Evolutionary conservation across 2,113 vertebrate genomes (phyloP).

Genomic region (Lamprotornis superbus): DNA sequence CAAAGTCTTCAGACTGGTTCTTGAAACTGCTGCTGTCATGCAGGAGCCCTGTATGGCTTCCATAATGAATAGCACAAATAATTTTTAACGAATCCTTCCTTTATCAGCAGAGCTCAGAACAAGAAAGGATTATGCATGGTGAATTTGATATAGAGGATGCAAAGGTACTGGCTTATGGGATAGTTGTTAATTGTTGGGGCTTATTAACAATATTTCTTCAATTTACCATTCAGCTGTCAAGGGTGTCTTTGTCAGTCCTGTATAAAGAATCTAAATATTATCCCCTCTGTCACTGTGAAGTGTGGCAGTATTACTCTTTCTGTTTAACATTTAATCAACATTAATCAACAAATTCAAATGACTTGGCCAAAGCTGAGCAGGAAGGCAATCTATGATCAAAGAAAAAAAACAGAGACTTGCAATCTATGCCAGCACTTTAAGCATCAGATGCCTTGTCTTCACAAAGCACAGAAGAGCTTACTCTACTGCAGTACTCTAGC

Average conservation of each 20-base stretch:
- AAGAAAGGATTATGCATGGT: conserved; percentile 19
- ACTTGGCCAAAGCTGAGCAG: background rate
- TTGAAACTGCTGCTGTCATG: conserved; percentile 44
- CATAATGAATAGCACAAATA: conserved; percentile 32
- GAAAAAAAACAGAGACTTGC: fast-evolving
- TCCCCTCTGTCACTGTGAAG: background rate
- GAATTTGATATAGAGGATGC: conserved; percentile 47
- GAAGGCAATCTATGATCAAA: background rate
- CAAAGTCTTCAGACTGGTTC: background rate
- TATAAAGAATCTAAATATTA: background rate
- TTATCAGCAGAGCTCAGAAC: conserved; percentile 62
- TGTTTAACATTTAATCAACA: background rate
- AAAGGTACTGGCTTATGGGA: conserved; percentile 29
- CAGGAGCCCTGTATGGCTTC: background rate
- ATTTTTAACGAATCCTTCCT: conserved; percentile 55
- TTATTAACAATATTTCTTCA: conserved; percentile 15
- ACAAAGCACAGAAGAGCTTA: background rate
- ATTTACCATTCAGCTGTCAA: background rate
- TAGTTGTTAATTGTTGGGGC: conserved; percentile 12
- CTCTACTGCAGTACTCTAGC: background rate
- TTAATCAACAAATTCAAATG: background rate
- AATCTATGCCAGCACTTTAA: background rate
- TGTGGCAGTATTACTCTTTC: background rate
- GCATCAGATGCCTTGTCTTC: background rate
- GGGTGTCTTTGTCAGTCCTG: background rate